Conservation (phyloP, 2,797 vertebrate genomes). For the Danio jaintianensis region DNA sequence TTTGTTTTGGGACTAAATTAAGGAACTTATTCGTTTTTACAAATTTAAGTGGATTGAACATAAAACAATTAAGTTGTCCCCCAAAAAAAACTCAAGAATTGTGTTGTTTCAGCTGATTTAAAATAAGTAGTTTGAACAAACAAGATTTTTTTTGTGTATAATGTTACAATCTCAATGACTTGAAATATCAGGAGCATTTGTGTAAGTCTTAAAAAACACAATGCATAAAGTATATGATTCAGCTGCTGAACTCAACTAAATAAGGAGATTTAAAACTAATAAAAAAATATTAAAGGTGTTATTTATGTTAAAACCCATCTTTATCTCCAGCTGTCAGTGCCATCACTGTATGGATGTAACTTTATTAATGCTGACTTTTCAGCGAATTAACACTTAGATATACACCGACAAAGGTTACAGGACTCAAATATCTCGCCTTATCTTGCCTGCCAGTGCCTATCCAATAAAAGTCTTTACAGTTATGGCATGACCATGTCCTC, state of each 20-base stretch:
- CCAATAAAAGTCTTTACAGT: conserved; percentile 32
- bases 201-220: not conserved
- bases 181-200: not conserved
- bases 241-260: not conserved
- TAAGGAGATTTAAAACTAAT: conserved; percentile 13
- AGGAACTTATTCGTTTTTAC: too few relatives aligned
- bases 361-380: conserved; percentile 33
- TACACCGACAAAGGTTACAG: not conserved
- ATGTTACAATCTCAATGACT: not conserved
- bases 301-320: conserved; percentile 12
- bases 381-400: conserved; percentile 6
- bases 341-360: not conserved
- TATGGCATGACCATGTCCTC: not conserved
- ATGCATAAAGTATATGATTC: not conserved
- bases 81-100: too few relatives aligned
- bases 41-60: too few relatives aligned
- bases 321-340: not conserved
- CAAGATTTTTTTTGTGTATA: too few relatives aligned
- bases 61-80: too few relatives aligned
- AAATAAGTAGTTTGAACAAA: too few relatives aligned
- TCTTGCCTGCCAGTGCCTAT: not conserved
- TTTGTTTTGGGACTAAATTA: too few relatives aligned
- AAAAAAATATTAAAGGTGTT: not conserved
- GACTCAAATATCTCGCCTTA: not conserved
- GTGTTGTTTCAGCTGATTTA: too few relatives aligned